Base-by-base conservation (phyloP, 1,140 invertebrate genomes). In the Euborellia annulipes region DNA sequence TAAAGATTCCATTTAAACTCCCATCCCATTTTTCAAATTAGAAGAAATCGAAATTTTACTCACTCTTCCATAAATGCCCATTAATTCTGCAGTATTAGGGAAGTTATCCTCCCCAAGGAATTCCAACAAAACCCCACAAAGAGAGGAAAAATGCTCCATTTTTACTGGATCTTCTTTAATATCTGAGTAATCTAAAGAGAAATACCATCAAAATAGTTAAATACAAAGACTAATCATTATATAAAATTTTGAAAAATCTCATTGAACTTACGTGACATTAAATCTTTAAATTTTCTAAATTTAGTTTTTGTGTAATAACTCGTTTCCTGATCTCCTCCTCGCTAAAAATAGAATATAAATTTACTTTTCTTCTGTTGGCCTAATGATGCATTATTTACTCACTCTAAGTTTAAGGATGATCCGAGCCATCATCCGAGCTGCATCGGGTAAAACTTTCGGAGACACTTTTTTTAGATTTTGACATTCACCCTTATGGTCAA, bases 11-110 rank as follows among this genome's bases (percentile, higher is more conserved):
- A n/a, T n/a, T n/a, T n/a, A n/a, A n/a, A n/a, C n/a, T n/a, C n/a
- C n/a, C n/a, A n/a, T n/a, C n/a, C n/a, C n/a, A n/a, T n/a, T n/a
- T n/a, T n/a, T n/a, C n/a, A n/a, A n/a, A n/a, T n/a, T n/a, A n/a
- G n/a, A n/a, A n/a, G n/a, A n/a, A n/a, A n/a, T n/a, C n/a, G n/a
- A n/a, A n/a, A n/a, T n/a, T 71, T 34, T 49, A 61, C 69, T 68
- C 68, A 83, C 80, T 55, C 82, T 69, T 41, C 85, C 85, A 68
- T 82, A 90, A 47, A 88, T 73, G 49, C 76, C 79, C 62, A 85
- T 70, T 3, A 88, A 64, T 61, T 88, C 82, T n/a, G 74, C 73
- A 36, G 71, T 66, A 58, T 83, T 84, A n/a, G 83, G 82, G 40
- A 85, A 54, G 23, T 71, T 67, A 34, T 67, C 59, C 45, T 75